Evolutionary conservation across 2,113 vertebrate species (phyloP).

Genomic region (Ascaphus truei): DNA sequence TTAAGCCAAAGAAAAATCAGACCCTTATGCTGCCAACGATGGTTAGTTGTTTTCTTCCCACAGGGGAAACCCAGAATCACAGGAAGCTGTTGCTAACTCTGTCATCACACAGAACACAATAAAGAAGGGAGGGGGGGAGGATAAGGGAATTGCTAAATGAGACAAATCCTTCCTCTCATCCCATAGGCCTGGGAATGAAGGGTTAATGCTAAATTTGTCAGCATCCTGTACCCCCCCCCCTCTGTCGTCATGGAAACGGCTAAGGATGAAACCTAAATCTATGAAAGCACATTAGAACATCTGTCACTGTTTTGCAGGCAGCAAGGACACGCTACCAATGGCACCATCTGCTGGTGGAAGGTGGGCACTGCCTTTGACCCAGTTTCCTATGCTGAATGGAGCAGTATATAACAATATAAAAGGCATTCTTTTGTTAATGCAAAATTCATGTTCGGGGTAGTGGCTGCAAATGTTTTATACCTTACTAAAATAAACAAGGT

Average conservation of each 20-base stretch:
- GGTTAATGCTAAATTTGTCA: conserved; percentile 19
- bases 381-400: not conserved
- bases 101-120: not conserved
- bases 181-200: not conserved
- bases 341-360: conserved; percentile 1
- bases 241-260: conserved; percentile 23
- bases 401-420: not conserved
- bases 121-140: not conserved
- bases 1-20: not conserved
- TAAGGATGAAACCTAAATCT: conserved; percentile 29
- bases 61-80: not conserved
- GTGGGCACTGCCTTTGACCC: not conserved
- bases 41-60: not conserved
- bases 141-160: conserved; percentile 7
- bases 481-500: no score
- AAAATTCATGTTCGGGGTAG: no score
- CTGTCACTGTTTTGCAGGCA: conserved; percentile 1
- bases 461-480: not conserved
- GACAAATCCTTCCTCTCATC: conserved; percentile 3
- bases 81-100: conserved; percentile 22
- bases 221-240: conserved; percentile 22
- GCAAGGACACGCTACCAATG: conserved; percentile 1
- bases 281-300: conserved; percentile 32
- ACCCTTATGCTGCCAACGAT: not conserved
- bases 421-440: not conserved